Percentiles rank a stretch among this genome's conserved stretches.
Conservation (phyloP, 2,113 vertebrate species). For the Actenoides lindsayi region DNA sequence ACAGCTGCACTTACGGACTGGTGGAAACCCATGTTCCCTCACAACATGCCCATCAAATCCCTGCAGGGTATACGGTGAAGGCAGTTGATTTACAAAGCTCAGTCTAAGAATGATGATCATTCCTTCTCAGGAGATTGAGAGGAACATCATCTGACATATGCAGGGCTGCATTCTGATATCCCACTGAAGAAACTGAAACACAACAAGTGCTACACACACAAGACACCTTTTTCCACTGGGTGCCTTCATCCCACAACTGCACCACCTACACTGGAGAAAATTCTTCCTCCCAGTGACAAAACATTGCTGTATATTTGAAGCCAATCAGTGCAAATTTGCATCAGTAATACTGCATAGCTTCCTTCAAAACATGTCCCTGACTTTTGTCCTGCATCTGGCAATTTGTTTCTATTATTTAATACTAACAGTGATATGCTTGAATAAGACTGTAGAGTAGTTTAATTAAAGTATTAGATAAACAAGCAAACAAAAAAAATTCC, state of each 20-base stretch:
- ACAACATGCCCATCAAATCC: background rate
- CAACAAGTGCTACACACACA: accelerated
- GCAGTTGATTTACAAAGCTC: background rate
- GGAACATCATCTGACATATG: background rate
- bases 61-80: background rate
- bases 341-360: background rate
- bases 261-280: background rate
- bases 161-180: background rate
- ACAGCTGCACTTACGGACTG: background rate
- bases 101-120: background rate
- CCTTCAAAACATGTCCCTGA: background rate
- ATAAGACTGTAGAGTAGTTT: slow-evolving; percentile 34
- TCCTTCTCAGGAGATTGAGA: background rate
- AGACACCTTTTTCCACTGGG: background rate
- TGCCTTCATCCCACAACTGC: background rate
- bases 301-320: background rate
- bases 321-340: background rate
- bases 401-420: slow-evolving; percentile 51
- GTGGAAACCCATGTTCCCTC: background rate
- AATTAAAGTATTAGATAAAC: slow-evolving; percentile 70
- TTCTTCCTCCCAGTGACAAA: background rate
- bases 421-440: slow-evolving; percentile 34
- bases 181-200: background rate
- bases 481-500: background rate
- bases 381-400: slow-evolving; percentile 24